Evolutionary conservation across 2,888 invertebrate genomes (phyloP), one percentile per base, ranked within the genome.

Genomic region (Stenolophus ochropezus): DNA sequence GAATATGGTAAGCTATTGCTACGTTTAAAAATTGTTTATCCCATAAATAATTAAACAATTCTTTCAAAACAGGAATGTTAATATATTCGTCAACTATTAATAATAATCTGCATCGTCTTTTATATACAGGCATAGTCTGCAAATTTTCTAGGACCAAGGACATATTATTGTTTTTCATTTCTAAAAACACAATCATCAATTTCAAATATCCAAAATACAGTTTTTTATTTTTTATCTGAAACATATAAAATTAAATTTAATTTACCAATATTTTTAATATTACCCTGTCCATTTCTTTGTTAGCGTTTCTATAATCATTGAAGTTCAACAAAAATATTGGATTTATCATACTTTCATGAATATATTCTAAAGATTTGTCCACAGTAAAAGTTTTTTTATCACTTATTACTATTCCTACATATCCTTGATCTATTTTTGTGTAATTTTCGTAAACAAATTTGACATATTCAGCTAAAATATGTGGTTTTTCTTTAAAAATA

Each of bases 391-490:
- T 21, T 0, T 80, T 23, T 16, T 71, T 56, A 73, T 58, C 42
- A 23, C 33, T 47, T 21, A 73, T 73, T 33, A 80, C 47, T 21
- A 80, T 25, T 47, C 58, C 73, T 4, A 73, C 58, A 58, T 73
- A 73, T n/a, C 80, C 80, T 16, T 73, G 14, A 42, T 56, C 18
- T n/a, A 11, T 14, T n/a, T 4, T 23, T 23, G 80, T 56, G n/a
- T 42, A 73, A n/a, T 33, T 56, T 16, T 80, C 73, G 14, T 73
- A 73, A 47, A 80, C 47, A 42, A 53, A 80, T 27, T 73, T 73
- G 4, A 80, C 58, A 73, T 80, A 80, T 21, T 80, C 53, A 23
- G 53, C 23, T 73, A 80, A 47, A 75, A 53, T 75, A 51, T 56
- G 18, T 53, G 75, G 47, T 53, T 53, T 25, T 27, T 75, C 75